These are phyloP conservation scores for Aporophyla lueneburgensis DNA, from an alignment of 2,888 invertebrate species.

Conservation along the genomic window DNA sequence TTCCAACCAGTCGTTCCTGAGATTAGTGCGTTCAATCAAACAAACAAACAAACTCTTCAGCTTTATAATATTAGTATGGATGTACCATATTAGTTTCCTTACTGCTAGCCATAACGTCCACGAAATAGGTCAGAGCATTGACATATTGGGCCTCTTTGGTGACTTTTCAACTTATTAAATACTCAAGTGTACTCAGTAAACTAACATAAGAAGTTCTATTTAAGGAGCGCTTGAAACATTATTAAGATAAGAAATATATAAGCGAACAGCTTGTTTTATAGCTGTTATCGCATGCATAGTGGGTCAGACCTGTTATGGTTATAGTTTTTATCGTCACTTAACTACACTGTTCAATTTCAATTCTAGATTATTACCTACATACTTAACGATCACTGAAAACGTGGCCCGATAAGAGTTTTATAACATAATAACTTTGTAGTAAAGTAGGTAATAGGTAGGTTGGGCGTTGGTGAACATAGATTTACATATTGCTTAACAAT, in stretches of 20 bases:
- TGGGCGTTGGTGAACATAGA: conserved; percentile 54
- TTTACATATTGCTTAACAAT: conserved; percentile 63
- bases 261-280: conserved; percentile 78
- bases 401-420: conserved; percentile 70
- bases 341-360: conserved; percentile 76
- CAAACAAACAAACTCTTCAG: too few relatives aligned
- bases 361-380: conserved; percentile 75
- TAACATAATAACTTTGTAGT: conserved; percentile 68
- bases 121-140: conserved; percentile 33
- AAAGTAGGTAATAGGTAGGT: conserved; percentile 60
- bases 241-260: conserved; percentile 80
- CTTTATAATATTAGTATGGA: too few relatives aligned
- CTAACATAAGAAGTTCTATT: conserved; percentile 70
- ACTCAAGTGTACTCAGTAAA: conserved; percentile 48
- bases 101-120: conserved; percentile 33
- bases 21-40: too few relatives aligned
- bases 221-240: conserved; percentile 79
- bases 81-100: conserved; percentile 17
- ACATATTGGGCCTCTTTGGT: conserved; percentile 14
- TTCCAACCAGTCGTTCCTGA: too few relatives aligned
- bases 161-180: conserved; percentile 48
- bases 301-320: conserved; percentile 81
- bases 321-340: conserved; percentile 78
- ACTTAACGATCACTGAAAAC: conserved; percentile 69
- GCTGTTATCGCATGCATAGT: conserved; percentile 76